Evolutionary conservation across 2,797 vertebrate genomes (phyloP).

Genomic region (Amphiprion clarkii): DNA sequence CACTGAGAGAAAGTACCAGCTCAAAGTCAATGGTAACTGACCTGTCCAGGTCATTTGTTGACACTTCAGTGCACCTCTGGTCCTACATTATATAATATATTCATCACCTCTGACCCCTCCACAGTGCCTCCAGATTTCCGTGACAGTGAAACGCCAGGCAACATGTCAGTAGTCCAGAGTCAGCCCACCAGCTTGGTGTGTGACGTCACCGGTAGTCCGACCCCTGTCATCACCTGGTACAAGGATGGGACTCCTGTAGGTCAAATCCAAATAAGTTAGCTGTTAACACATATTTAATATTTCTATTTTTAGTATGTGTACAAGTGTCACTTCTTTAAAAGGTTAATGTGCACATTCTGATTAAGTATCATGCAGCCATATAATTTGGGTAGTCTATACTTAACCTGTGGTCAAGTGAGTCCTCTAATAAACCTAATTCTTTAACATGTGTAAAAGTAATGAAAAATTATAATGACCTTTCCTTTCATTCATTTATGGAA

Average conservation of each 20-base stretch:
- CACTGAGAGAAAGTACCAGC: constrained; percentile 93
- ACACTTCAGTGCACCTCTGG: background rate
- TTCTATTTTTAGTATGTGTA: background rate
- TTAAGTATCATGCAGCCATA: background rate
- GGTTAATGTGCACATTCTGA: constrained; percentile 4
- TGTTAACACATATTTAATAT: background rate
- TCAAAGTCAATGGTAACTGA: constrained; percentile 93
- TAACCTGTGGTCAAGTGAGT: constrained; percentile 25
- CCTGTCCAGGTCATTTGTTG: background rate
- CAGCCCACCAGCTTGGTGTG: constrained; percentile 90
- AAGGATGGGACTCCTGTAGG: constrained; percentile 91
- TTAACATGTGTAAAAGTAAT: constrained; percentile 24
- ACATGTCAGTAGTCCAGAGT: constrained; percentile 89
- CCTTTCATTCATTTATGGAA: constrained; percentile 46
- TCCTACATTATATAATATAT: background rate
- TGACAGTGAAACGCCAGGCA: constrained; percentile 85
- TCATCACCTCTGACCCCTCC: constrained; percentile 12
- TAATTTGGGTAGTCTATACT: constrained; percentile 14
- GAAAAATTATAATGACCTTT: constrained; percentile 41
- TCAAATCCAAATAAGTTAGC: constrained; percentile 42
- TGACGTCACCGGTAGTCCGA: constrained; percentile 92
- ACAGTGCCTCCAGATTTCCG: constrained; percentile 94
- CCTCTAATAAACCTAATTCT: background rate
- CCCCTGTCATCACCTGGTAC: constrained; percentile 93
- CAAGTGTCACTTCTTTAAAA: constrained; percentile 19